Conservation (phyloP, 2,113 vertebrate genomes). For the Chloropsis hardwickii region DNA sequence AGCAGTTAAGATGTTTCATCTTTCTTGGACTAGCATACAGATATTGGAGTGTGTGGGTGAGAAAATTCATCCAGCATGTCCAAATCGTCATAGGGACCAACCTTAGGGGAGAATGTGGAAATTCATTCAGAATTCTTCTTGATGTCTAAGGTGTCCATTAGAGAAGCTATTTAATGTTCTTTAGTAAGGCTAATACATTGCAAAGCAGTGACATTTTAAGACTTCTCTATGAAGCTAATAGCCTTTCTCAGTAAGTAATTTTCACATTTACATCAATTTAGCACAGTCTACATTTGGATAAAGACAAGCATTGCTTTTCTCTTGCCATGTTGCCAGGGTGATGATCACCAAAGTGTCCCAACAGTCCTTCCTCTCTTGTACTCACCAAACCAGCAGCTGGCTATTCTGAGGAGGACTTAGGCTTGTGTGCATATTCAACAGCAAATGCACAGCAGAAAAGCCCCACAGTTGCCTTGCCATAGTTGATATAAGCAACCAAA, state of each 20-base stretch:
- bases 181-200: not conserved
- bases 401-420: not conserved
- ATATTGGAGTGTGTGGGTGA: not conserved
- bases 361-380: not conserved
- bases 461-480: rapidly evolving
- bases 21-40: not conserved
- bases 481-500: not conserved
- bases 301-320: not conserved
- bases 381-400: not conserved
- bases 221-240: not conserved
- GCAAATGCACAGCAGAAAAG: not conserved
- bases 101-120: not conserved
- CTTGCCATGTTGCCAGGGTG: not conserved
- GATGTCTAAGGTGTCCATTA: not conserved
- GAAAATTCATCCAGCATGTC: not conserved
- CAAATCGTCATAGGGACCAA: not conserved
- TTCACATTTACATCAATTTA: constrained; percentile 35
- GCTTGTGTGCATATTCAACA: not conserved
- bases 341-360: not conserved
- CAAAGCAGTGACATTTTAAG: constrained; percentile 20
- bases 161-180: not conserved
- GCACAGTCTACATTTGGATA: not conserved
- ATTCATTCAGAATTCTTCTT: not conserved
- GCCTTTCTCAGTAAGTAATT: not conserved
- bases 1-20: not conserved